A percentile compares a stretch with the other conserved stretches of the same genome.
phyloP scores from a whole-genome alignment of 2,113 vertebrate genomes.

The Rhinolophus ferrumequinum region DNA sequence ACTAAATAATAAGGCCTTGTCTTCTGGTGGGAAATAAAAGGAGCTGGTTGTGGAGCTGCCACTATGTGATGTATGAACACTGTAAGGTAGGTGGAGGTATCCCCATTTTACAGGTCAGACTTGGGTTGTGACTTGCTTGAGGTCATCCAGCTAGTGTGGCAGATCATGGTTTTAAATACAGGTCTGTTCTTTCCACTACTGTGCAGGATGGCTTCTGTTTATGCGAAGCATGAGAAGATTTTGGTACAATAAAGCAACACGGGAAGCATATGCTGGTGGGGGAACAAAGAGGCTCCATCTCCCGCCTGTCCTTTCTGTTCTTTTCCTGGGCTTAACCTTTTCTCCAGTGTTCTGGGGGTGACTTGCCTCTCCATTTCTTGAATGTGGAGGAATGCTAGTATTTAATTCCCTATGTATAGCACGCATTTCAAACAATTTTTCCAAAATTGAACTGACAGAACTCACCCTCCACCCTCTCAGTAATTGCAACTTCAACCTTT shows the following conservation, averaged over 20 bases:
- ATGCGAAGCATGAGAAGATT: not conserved
- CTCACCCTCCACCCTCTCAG: not conserved
- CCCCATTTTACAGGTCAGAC: not conserved
- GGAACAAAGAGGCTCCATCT: not conserved
- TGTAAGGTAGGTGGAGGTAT: not conserved
- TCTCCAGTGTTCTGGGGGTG: not conserved
- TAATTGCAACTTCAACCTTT: not conserved
- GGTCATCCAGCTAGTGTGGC: not conserved
- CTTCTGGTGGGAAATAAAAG: not conserved
- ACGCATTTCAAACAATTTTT: not conserved
- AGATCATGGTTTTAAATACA: not conserved
- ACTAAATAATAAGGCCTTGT: not conserved
- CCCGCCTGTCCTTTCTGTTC: not conserved
- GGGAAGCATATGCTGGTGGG: not conserved
- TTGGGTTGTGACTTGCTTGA: not conserved
- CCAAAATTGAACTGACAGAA: not conserved
- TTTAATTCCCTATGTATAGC: not conserved
- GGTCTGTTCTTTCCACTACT: not conserved
- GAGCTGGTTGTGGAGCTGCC: not conserved
- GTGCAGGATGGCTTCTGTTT: not conserved
- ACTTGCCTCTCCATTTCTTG: not conserved
- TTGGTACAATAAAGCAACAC: not conserved
- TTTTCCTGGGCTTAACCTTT: not conserved
- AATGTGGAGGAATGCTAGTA: not conserved
- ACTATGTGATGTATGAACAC: not conserved